A percentile compares a stretch with the other conserved stretches of the same genome.
Conservation (phyloP, 1,140 invertebrate genomes). For the Hypothenemus hampei region DNA sequence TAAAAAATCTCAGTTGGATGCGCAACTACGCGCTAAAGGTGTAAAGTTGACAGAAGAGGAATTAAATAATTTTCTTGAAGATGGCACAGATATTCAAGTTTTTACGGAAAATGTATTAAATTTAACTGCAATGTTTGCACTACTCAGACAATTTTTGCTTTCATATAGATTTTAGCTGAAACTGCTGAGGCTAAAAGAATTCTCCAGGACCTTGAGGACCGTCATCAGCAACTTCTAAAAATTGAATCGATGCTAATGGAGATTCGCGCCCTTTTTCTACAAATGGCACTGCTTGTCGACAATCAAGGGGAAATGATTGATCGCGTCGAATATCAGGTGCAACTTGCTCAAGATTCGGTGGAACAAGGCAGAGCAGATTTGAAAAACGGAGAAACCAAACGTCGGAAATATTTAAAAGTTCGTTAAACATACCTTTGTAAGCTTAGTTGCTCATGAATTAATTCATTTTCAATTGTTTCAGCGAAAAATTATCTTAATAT, state of each 20-base stretch:
- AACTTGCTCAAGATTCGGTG: conserved; percentile 59
- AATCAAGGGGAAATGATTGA: conserved; percentile 69
- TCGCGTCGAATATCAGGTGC: conserved; percentile 66
- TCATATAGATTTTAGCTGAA: conserved; percentile 68
- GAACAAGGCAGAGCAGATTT: conserved; percentile 61
- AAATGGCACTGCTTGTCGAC: conserved; percentile 71
- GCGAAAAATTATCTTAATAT: conserved; percentile 23
- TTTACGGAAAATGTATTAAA: conserved; percentile 41
- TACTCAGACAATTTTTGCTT: conserved; percentile 20
- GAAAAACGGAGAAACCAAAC: conserved; percentile 56
- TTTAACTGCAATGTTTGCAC: conserved; percentile 17
- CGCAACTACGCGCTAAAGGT: conserved; percentile 34
- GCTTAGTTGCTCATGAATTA: conserved; percentile 16
- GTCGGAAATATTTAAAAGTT: conserved; percentile 35
- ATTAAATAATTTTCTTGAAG: conserved; percentile 28
- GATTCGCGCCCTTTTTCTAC: conserved; percentile 77
- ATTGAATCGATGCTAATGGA: conserved; percentile 76
- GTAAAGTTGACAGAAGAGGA: conserved; percentile 34
- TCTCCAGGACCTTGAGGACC: conserved; percentile 74
- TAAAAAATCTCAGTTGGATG: conserved; percentile 29
- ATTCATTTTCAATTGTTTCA: too few species aligned
- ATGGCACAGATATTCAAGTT: conserved; percentile 33
- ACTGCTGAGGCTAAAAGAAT: conserved; percentile 74
- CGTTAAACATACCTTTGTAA: neutral
- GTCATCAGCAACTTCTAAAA: conserved; percentile 78